A percentile compares a stretch with the other conserved stretches of the same genome.
phyloP scores from a whole-genome alignment of 2,797 vertebrate genomes.

The Dallia pectoralis region DNA sequence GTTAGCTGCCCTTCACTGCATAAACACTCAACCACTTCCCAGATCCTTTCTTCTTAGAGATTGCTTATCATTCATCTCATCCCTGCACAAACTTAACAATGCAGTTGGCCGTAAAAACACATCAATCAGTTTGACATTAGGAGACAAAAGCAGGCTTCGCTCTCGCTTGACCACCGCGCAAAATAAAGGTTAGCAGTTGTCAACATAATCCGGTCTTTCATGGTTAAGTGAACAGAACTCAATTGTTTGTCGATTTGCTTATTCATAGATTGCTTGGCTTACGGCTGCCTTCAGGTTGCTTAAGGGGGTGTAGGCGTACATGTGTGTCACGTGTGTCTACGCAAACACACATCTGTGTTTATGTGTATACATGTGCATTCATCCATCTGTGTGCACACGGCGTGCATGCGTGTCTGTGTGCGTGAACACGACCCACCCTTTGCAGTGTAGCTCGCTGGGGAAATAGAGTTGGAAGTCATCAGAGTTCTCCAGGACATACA shows the following conservation, averaged over 20 bases:
- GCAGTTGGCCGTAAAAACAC: background rate
- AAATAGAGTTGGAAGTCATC: conserved; percentile 92
- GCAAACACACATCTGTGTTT: no score
- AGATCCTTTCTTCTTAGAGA: background rate
- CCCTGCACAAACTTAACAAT: background rate
- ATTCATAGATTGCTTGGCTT: background rate
- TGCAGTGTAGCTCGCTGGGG: conserved; percentile 83
- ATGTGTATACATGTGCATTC: no score
- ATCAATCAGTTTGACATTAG: background rate
- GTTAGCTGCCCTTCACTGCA: background rate
- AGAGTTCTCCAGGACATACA: conserved; percentile 81
- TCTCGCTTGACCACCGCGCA: background rate
- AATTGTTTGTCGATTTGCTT: conserved; percentile 10
- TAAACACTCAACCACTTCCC: background rate
- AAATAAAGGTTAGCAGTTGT: background rate
- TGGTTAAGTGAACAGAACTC: background rate
- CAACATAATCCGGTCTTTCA: background rate
- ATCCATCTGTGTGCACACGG: no score
- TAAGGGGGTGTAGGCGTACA: background rate
- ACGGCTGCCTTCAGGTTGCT: background rate
- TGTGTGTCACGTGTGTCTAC: background rate
- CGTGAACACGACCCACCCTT: conserved; percentile 70
- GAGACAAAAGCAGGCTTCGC: background rate
- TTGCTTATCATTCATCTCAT: background rate
- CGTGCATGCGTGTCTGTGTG: background rate